Evolutionary conservation across 2,888 invertebrate genomes (phyloP).

Genomic region (Aphidius colemani): DNA sequence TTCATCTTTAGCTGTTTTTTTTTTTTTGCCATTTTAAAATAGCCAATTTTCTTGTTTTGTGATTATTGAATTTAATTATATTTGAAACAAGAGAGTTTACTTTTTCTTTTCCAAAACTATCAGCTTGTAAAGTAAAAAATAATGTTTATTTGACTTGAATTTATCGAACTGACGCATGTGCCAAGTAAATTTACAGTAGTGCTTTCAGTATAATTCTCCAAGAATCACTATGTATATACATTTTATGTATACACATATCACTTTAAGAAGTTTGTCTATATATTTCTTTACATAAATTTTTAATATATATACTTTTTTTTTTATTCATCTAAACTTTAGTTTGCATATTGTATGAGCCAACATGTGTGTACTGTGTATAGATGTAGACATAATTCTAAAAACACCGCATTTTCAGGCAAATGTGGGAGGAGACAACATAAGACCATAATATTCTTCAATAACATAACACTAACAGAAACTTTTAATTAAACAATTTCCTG

Average conservation of each 20-base stretch:
- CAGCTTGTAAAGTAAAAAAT: constrained; percentile 3
- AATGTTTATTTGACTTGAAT: constrained; percentile 20
- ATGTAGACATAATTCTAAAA: background rate
- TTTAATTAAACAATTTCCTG: constrained; percentile 33
- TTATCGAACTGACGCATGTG: constrained; percentile 19
- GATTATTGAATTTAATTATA: constrained; percentile 2
- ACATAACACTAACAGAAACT: constrained; percentile 20
- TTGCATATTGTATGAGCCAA: background rate
- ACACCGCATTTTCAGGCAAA: background rate
- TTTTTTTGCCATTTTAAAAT: background rate
- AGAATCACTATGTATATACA: constrained; percentile 13
- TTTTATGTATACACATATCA: constrained; percentile 6
- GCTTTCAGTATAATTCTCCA: constrained; percentile 1
- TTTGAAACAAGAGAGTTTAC: constrained; percentile 6
- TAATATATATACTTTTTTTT: constrained; percentile 1
- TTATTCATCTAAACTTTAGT: constrained; percentile 5
- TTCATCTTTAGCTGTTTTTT: background rate
- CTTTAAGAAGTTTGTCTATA: background rate
- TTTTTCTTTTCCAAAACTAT: background rate
- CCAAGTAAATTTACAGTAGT: constrained; percentile 6
- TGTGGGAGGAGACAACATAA: constrained; percentile 5
- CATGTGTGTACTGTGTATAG: background rate
- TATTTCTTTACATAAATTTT: constrained; percentile 1
- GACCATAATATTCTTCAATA: background rate
- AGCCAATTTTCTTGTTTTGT: background rate